Base-by-base conservation (phyloP, 2,888 invertebrate genomes). In the Euplagia quadripunctaria region DNA sequence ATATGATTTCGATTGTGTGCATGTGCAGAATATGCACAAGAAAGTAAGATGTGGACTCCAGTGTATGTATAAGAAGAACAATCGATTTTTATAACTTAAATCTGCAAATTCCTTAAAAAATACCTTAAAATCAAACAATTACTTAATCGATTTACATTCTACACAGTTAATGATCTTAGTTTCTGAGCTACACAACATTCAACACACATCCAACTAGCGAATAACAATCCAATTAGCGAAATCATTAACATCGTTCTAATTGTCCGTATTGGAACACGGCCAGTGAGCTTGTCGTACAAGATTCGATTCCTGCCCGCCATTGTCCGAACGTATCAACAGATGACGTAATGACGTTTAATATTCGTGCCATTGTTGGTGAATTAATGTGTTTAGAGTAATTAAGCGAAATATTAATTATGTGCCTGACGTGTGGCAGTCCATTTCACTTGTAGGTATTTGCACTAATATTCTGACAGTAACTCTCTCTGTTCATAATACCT, bases 211-310 rank as follows among this genome's bases (percentile, higher is more conserved):
- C n/a, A 51, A 64, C 42, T 31, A 49, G 42, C 8, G 20, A 69
- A 64, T 70, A 74, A 67, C 73, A 80, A 81, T 78, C 71, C 85
- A 84, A 83, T 84, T 83, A 82, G 74, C 63, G 61, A 74, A 80
- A 81, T 79, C 76, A 84, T 71, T 75, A 71, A 73, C 74, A 73
- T 66, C 58, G 58, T 69, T 64, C 79, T 81, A 79, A 83, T 81
- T 77, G 82, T 79, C 65, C 75, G 16, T 74, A 64, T 78, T 84
- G 83, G 85, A 81, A 43, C 74, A 49, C 11, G 46, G 81, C 84
- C 85, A 85, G 68, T 70, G 65, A 71, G 67, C 82, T 69, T 83
- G 85, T 80, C 61, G 84, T 71, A 82, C 80, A 80, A 80, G 82
- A 77, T 84, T 83, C 70, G 83, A 85, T 78, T 82, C 83, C 75